Conservation (phyloP, 92 coral and sea anemone genomes). For the Pocillopora grandis region DNA sequence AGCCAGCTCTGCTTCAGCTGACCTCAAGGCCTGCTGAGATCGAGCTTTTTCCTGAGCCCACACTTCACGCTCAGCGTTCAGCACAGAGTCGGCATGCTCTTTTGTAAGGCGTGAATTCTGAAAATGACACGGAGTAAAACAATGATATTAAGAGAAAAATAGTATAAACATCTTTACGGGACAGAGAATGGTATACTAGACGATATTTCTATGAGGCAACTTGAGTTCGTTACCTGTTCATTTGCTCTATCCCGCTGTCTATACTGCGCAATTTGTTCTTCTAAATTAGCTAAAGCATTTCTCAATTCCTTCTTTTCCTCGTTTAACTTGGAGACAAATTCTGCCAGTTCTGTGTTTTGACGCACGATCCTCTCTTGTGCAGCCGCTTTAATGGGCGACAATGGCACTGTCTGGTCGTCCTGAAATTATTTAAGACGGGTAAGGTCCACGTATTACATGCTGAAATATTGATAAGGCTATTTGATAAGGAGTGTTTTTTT, state of each 20-base stretch:
- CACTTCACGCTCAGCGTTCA: constrained; percentile 78
- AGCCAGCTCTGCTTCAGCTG: constrained; percentile 68
- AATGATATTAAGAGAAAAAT: background rate
- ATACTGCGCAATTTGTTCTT: constrained; percentile 82
- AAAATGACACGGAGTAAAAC: background rate
- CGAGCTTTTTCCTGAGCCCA: constrained; percentile 83
- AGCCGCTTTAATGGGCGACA: constrained; percentile 94
- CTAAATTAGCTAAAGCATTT: constrained; percentile 76
- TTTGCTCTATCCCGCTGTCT: constrained; percentile 75
- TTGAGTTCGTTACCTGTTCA: constrained; percentile 61
- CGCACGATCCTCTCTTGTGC: constrained; percentile 85
- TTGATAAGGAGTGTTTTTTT: no score
- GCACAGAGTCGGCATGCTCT: constrained; percentile 74
- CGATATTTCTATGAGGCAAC: background rate
- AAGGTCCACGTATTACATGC: no score
- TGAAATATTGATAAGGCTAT: no score
- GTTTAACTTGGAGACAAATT: constrained; percentile 77
- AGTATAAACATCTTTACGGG: no score
- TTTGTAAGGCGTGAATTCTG: constrained; percentile 74
- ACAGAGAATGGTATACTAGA: background rate
- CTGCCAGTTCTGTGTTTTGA: constrained; percentile 90
- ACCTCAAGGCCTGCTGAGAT: constrained; percentile 72
- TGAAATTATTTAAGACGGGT: background rate
- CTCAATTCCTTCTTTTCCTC: constrained; percentile 91
- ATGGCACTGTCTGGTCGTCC: constrained; percentile 80